phyloP scores from a whole-genome alignment of 2,797 vertebrate genomes.

The Crenuchus spilurus region DNA sequence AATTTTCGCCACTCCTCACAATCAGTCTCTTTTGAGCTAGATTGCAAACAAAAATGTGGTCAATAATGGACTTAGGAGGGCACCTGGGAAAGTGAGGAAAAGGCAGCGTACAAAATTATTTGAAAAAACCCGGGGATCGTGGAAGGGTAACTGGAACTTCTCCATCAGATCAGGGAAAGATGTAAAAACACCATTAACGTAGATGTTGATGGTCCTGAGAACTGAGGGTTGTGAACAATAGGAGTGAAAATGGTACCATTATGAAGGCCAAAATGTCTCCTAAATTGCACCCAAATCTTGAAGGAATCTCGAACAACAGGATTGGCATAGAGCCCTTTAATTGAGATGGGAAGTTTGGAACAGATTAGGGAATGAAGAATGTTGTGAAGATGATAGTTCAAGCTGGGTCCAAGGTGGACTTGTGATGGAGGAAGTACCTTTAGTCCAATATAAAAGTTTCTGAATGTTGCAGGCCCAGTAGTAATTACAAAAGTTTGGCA shows the following conservation, averaged over 20 bases:
- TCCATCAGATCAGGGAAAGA: neutral
- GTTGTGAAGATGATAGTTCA: too few relatives aligned
- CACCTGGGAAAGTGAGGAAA: neutral
- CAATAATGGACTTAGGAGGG: neutral
- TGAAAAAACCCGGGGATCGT: neutral
- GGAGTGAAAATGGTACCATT: too few relatives aligned
- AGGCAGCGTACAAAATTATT: neutral
- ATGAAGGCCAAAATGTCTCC: neutral
- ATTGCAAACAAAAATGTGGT: neutral
- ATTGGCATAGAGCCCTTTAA: neutral
- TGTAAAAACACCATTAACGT: neutral
- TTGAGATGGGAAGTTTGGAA: neutral
- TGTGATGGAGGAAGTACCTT: constrained; percentile 1
- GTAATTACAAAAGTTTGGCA: too few relatives aligned
- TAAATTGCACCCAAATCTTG: too few relatives aligned
- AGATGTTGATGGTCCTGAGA: neutral
- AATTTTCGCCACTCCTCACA: too few relatives aligned
- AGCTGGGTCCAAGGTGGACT: too few relatives aligned
- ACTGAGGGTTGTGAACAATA: neutral
- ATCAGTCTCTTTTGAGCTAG: too few relatives aligned
- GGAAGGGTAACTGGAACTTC: neutral
- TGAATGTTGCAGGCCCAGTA: too few relatives aligned
- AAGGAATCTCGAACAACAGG: neutral
- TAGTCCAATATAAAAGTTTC: too few relatives aligned
- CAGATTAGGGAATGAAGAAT: constrained; percentile 4